These are phyloP conservation scores for Ceratothoa steindachneri DNA, from an alignment of 2,888 invertebrate genomes.

Conservation along the genomic window DNA sequence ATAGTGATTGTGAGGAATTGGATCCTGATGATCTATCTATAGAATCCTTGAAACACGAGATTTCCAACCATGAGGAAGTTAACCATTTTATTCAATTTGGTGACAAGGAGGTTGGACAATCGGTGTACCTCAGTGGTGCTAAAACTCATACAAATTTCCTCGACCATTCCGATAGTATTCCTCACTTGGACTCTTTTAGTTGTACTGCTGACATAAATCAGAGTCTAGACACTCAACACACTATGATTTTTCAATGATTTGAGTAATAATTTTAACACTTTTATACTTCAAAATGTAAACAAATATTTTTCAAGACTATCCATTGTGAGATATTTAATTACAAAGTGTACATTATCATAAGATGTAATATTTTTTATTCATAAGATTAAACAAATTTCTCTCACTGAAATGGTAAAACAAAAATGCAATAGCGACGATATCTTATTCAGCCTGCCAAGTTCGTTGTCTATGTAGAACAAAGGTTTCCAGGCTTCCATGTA, in stretches of 20 bases:
- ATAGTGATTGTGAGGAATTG: not conserved
- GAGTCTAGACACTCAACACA: not conserved
- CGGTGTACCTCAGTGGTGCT: not conserved
- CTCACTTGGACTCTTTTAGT: not conserved
- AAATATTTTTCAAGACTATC: no score
- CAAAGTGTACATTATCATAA: no score
- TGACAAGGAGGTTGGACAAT: not conserved
- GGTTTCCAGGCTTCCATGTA: no score
- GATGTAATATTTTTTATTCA: no score
- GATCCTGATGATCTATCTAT: not conserved
- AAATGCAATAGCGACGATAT: no score
- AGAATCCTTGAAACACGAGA: not conserved
- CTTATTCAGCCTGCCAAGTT: no score
- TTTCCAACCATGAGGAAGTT: not conserved
- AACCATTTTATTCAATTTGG: not conserved
- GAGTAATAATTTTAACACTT: not conserved
- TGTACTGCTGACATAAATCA: not conserved
- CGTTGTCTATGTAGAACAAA: no score
- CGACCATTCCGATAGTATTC: not conserved
- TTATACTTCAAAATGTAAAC: no score
- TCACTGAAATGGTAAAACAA: no score
- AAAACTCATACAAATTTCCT: not conserved
- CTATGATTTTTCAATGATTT: not conserved
- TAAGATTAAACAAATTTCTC: no score
- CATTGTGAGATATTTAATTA: no score